Evolutionary conservation across 2,113 vertebrate species (phyloP).

Genomic region (Dipodomys ordii): DNA sequence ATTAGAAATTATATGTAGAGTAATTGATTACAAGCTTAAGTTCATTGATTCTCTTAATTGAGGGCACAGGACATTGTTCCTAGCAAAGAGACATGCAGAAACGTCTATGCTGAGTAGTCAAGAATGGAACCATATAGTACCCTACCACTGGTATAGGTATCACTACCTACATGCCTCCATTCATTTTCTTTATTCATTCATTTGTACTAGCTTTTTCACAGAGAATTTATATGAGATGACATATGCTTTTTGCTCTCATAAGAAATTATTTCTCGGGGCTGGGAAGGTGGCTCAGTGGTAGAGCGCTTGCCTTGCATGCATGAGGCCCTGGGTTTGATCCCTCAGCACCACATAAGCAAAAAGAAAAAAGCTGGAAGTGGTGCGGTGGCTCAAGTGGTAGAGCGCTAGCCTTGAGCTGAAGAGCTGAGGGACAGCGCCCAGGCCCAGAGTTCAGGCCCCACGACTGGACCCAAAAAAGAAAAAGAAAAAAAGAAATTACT

Average conservation of each 20-base stretch:
- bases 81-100: not conserved
- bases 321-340: too few species aligned
- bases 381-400: too few species aligned
- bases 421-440: too few species aligned
- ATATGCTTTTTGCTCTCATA: conserved; percentile 10
- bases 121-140: not conserved
- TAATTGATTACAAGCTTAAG: conserved; percentile 30
- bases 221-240: not conserved
- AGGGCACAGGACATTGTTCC: not conserved
- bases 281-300: too few species aligned
- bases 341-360: too few species aligned
- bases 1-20: conserved; percentile 60
- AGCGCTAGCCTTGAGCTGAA: too few species aligned
- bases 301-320: too few species aligned
- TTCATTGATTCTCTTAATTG: conserved; percentile 31
- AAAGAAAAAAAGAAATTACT: too few species aligned
- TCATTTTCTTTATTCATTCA: not conserved
- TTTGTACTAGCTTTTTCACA: not conserved
- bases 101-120: not conserved
- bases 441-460: too few species aligned
- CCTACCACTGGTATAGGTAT: not conserved
- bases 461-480: too few species aligned
- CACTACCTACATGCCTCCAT: not conserved
- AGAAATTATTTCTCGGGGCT: not conserved
- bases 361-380: too few species aligned